These are phyloP conservation scores for Corythaeola cristata DNA, from an alignment of 2,113 vertebrate species.

Conservation along the genomic window DNA sequence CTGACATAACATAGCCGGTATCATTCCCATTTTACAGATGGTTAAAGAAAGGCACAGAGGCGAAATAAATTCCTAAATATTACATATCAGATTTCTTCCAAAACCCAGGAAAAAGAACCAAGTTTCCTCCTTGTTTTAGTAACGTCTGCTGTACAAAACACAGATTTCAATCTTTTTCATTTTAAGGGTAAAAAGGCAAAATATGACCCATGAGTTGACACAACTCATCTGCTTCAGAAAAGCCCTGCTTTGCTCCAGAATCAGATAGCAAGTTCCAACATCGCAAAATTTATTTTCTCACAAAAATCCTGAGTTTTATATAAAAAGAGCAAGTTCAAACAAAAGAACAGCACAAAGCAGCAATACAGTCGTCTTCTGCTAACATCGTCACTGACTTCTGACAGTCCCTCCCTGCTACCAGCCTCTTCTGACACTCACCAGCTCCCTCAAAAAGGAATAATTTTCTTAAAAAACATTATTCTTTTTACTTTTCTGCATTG, in stretches of 20 bases:
- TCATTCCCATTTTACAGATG: conserved; percentile 24
- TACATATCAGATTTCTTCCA: conserved; percentile 28
- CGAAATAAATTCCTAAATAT: conserved; percentile 48
- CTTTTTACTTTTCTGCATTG: conserved; percentile 61
- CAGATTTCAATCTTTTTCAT: conserved; percentile 67
- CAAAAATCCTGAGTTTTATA: conserved; percentile 30
- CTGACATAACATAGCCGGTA: conserved; percentile 12
- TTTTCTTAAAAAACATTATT: conserved; percentile 60
- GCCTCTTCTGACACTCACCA: conserved; percentile 59
- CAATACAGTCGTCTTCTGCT: conserved; percentile 36
- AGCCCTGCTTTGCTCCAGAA: conserved; percentile 41
- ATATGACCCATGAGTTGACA: conserved; percentile 49
- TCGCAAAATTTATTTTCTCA: background rate
- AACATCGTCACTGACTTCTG: background rate
- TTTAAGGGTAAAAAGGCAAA: conserved; percentile 71
- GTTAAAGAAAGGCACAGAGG: background rate
- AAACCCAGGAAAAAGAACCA: conserved; percentile 17
- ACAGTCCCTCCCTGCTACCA: conserved; percentile 56
- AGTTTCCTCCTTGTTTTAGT: conserved; percentile 20
- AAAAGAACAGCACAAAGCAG: background rate
- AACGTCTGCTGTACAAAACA: background rate
- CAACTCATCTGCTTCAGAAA: conserved; percentile 69
- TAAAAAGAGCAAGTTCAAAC: background rate
- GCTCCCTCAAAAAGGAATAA: conserved; percentile 13
- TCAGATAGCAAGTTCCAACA: background rate